Evolutionary conservation across 2,797 vertebrate genomes (phyloP).

Genomic region (Xiphorhynchus erythropygius): DNA sequence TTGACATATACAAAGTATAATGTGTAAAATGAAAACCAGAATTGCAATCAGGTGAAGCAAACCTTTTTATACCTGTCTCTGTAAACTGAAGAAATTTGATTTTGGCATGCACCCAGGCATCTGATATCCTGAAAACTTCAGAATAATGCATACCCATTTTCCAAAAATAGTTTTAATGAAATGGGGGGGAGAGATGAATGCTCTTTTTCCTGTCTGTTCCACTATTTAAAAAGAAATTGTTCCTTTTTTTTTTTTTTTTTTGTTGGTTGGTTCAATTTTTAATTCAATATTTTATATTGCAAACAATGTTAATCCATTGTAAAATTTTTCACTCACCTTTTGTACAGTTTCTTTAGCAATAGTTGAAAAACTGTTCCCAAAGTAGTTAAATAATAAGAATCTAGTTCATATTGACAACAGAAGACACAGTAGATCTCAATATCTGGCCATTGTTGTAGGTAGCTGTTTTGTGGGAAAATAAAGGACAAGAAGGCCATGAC

Average conservation of each 20-base stretch:
- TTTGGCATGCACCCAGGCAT: neutral
- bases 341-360: neutral
- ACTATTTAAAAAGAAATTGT: neutral
- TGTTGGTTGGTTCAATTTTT: neutral
- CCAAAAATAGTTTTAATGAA: neutral
- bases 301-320: neutral
- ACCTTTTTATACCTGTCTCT: neutral
- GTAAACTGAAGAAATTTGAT: neutral
- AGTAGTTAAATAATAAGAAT: neutral
- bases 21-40: neutral
- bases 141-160: neutral
- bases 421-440: neutral
- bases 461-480: neutral
- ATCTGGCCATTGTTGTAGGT: neutral
- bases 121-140: neutral
- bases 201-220: neutral
- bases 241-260: neutral
- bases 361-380: neutral
- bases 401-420: neutral
- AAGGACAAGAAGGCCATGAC: neutral
- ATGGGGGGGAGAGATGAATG: rapidly evolving
- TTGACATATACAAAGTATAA: neutral
- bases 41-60: neutral
- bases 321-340: neutral
- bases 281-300: neutral